Base-by-base conservation (phyloP, 2,797 vertebrate species). In the Brachyalestes nurse region DNA sequence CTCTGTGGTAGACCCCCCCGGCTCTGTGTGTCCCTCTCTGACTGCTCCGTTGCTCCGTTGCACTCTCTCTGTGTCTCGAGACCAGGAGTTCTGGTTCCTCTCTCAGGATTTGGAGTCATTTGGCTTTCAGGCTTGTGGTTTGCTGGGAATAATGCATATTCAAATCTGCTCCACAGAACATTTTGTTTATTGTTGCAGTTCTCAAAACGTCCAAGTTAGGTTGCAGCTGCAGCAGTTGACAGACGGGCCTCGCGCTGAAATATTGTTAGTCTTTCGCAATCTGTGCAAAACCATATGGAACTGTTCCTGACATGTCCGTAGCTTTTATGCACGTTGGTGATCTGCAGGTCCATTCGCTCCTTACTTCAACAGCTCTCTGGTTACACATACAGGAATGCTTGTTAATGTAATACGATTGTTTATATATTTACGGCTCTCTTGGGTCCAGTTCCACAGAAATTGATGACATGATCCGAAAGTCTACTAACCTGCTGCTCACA, bases 381-480 rank as follows among this genome's bases (percentile, higher is more conserved):
- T 64, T 17, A 16, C 61, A 64, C 28, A 38, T 25, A 60, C 14
- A 17, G 28, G 61, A 34, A 19, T 8, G 49, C 34, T 60, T 78
- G 23, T 61, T 53, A 40, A 21, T 5, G 13, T 47, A 67, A 23
- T 69, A 6, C 69, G 14, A 14, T 60, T n/a, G 25, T n/a, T 76
- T 53, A 71, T 55, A 8, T 5, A 62, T 17, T 47, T 12, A 40
- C 6, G 10, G 4, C 74, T 55, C 49, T 82, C 8, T 70, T 75
- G 40, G 45, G 6, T 83, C 84, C 89, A 99, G 97, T 86, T 98
- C 97, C 76, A 98, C 98, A 0, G 97, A 99, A 90, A 92, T 99
- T 0, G 98, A 99, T 8, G 97, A 99, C 86, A 98, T 98, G 97
- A 99, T 99, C 84, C 93, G 97, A 72, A 99, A 99, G 90, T 99